phyloP scores from a whole-genome alignment of 1,140 invertebrate species.

The Pectinophora gossypiella region DNA sequence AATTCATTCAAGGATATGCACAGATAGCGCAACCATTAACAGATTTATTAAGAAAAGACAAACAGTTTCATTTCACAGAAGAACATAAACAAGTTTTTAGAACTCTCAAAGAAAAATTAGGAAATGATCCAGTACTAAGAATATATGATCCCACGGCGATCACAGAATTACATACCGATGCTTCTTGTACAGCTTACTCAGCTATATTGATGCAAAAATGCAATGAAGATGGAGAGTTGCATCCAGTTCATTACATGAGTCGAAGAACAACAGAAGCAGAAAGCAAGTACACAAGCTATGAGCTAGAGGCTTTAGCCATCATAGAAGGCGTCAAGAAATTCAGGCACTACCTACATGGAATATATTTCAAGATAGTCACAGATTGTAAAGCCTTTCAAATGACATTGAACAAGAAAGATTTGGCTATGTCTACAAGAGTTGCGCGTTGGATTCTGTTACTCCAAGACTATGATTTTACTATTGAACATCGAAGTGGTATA shows the following conservation, averaged over 20 bases:
- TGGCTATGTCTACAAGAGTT: conserved; percentile 21
- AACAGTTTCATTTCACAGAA: neutral
- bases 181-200: neutral
- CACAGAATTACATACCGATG: conserved; percentile 3
- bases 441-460: conserved; percentile 23
- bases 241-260: conserved; percentile 12
- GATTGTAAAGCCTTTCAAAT: conserved; percentile 37
- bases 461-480: conserved; percentile 4
- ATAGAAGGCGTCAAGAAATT: neutral
- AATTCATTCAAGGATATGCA: conserved; percentile 8
- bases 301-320: conserved; percentile 4
- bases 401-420: conserved; percentile 26
- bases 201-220: conserved; percentile 1
- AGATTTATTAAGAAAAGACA: neutral
- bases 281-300: neutral
- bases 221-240: conserved; percentile 18
- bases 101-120: neutral
- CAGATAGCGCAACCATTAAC: conserved; percentile 3
- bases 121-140: neutral
- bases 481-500: neutral
- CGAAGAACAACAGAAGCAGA: conserved; percentile 2
- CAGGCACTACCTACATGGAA: conserved; percentile 4
- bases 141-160: neutral
- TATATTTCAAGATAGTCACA: conserved; percentile 3
- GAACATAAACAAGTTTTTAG: neutral